Conservation (phyloP, 2,888 invertebrate genomes). For the Odontocerum albicorne region DNA sequence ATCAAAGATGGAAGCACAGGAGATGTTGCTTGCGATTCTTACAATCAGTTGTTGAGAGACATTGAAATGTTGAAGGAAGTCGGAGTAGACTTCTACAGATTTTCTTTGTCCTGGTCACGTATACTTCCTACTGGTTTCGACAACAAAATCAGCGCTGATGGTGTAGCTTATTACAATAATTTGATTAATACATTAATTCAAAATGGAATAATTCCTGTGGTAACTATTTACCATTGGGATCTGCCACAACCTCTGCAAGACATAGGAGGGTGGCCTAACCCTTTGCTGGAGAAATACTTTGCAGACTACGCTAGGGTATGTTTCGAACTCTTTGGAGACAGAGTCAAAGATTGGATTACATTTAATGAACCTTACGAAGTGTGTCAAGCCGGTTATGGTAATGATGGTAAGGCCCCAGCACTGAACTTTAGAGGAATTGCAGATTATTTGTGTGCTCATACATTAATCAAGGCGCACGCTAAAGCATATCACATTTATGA, state of each 20-base stretch:
- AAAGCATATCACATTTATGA: constrained; percentile 41
- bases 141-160: constrained; percentile 50
- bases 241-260: constrained; percentile 46
- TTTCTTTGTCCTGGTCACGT: constrained; percentile 57
- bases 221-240: constrained; percentile 52
- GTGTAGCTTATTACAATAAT: constrained; percentile 55
- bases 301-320: constrained; percentile 43
- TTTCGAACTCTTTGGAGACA: constrained; percentile 44
- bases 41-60: constrained; percentile 54
- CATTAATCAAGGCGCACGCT: constrained; percentile 52
- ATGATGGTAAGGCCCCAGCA: constrained; percentile 38
- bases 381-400: constrained; percentile 44
- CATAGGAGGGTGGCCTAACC: constrained; percentile 48
- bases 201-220: constrained; percentile 56
- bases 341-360: constrained; percentile 52
- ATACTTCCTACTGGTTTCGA: constrained; percentile 58
- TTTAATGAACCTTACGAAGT: constrained; percentile 49
- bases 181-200: constrained; percentile 55
- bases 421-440: constrained; percentile 43
- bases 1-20: constrained; percentile 46
- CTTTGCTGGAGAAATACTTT: constrained; percentile 43
- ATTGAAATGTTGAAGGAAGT: constrained; percentile 41
- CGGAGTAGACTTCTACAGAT: constrained; percentile 47
- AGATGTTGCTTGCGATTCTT: constrained; percentile 62
- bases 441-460: constrained; percentile 46